Percentiles rank a stretch among this genome's conserved stretches.
Conservation (phyloP, 2,888 invertebrate species). For the Anagyrus pseudococci region DNA sequence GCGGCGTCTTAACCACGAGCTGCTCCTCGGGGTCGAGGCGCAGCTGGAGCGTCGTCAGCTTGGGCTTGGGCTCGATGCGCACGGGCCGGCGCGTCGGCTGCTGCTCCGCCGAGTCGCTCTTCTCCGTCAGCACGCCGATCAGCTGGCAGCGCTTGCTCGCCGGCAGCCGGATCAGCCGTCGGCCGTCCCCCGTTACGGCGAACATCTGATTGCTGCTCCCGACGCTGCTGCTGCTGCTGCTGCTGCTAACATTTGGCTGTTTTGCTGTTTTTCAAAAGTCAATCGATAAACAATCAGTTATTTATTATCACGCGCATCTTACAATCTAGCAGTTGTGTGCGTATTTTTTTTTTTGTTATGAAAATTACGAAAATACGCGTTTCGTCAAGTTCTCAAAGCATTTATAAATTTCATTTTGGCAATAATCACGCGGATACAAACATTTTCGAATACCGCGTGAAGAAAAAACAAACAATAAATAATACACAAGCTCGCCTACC, state of each 20-base stretch:
- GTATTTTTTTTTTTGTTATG: no score
- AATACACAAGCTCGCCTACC: conserved; percentile 36
- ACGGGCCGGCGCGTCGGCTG: conserved; percentile 20
- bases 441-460: no score
- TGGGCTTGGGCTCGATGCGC: conserved; percentile 20
- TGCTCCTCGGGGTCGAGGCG: conserved; percentile 4
- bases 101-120: conserved; percentile 21
- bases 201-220: conserved; percentile 10
- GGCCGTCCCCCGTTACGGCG: conserved; percentile 17
- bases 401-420: no score
- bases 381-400: no score
- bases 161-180: conserved; percentile 29
- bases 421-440: no score
- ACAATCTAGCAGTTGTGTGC: no score
- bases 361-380: no score
- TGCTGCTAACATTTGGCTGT: no score
- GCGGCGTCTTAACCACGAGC: not conserved
- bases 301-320: no score
- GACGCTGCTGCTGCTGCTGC: not conserved
- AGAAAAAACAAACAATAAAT: no score
- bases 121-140: conserved; percentile 49
- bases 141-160: conserved; percentile 33
- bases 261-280: no score
- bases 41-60: not conserved
- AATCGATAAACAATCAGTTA: no score